These are phyloP conservation scores for Ceyx erithaca DNA, from an alignment of 2,797 vertebrate genomes.

Conservation along the genomic window DNA sequence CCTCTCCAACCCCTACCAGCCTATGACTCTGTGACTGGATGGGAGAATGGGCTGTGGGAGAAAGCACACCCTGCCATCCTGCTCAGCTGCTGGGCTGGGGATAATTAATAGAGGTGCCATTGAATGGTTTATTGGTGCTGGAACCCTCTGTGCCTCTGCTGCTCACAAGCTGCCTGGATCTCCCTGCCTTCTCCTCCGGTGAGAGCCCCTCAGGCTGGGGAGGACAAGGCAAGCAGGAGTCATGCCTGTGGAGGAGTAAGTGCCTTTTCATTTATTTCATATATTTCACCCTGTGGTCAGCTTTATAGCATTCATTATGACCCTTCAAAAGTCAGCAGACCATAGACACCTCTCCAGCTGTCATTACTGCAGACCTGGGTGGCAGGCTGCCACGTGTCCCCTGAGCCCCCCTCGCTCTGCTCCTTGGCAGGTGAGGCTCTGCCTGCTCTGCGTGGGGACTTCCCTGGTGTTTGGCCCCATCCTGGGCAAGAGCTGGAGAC, in stretches of 20 bases:
- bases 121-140: background rate
- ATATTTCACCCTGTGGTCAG: background rate
- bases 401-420: background rate
- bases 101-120: background rate
- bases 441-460: slow-evolving; percentile 90
- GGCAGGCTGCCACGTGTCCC: background rate
- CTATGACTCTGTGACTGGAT: too few species aligned
- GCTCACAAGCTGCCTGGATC: background rate
- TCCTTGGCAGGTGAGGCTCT: slow-evolving; percentile 83
- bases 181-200: background rate
- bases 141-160: background rate
- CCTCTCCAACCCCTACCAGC: too few species aligned
- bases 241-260: background rate
- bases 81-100: background rate
- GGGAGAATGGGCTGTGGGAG: background rate
- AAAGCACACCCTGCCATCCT: background rate
- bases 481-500: slow-evolving; percentile 95
- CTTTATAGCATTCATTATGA: background rate
- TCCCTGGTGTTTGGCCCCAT: slow-evolving; percentile 93
- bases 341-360: background rate
- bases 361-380: background rate
- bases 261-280: background rate
- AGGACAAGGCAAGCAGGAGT: background rate
- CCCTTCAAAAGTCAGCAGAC: background rate
- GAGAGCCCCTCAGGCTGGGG: background rate